Percentiles rank a stretch among this genome's conserved stretches.
Evolutionary conservation across 2,113 vertebrate genomes (phyloP).

Genomic region (Orthonyx spaldingii): DNA sequence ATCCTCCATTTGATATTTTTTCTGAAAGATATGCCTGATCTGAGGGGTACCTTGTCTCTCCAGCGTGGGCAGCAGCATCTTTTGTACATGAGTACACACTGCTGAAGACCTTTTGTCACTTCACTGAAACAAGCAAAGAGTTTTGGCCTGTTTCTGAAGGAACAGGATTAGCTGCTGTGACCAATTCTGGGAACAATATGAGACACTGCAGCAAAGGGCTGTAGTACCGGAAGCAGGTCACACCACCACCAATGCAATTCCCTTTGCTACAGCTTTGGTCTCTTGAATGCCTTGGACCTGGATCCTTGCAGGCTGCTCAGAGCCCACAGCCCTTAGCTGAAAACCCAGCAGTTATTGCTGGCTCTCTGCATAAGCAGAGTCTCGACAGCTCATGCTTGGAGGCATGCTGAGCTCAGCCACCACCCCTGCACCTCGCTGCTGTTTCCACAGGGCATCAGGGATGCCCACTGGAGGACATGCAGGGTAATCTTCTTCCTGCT

Average conservation of each 20-base stretch:
- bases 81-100: neutral
- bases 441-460: neutral
- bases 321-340: fast-evolving
- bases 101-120: neutral
- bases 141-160: neutral
- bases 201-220: neutral
- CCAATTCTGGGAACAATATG: neutral
- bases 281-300: neutral
- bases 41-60: neutral
- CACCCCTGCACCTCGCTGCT: neutral
- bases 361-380: neutral
- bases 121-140: neutral
- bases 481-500: neutral
- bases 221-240: neutral
- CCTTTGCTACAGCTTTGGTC: neutral
- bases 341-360: neutral
- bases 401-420: neutral
- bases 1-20: neutral
- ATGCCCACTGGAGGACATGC: neutral
- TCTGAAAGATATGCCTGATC: neutral
- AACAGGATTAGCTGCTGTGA: neutral
- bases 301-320: neutral
- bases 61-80: neutral
- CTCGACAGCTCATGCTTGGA: neutral
- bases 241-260: neutral